Conservation (phyloP, 2,113 vertebrate genomes). For the Dipodomys spectabilis region DNA sequence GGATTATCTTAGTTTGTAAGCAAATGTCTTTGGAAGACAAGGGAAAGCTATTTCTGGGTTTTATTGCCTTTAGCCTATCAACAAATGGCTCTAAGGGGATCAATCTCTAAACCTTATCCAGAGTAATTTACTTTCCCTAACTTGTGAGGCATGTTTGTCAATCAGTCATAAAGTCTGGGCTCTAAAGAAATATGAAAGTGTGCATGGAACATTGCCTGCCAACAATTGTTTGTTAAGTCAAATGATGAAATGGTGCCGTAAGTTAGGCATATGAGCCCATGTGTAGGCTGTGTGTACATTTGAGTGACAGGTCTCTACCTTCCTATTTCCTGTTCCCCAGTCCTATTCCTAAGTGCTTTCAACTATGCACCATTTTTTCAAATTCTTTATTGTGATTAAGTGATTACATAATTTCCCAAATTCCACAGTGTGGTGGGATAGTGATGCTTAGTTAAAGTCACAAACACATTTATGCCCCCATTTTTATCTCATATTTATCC, state of each 20-base stretch:
- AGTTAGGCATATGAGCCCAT: neutral
- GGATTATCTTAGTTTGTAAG: neutral
- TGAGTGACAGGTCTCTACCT: neutral
- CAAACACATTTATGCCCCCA: too few species aligned
- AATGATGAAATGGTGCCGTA: neutral
- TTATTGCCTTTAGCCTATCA: slow-evolving; percentile 6
- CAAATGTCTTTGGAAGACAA: neutral
- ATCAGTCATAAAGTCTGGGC: neutral
- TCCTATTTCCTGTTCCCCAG: neutral
- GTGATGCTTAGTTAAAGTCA: too few species aligned
- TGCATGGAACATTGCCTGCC: neutral
- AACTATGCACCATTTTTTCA: neutral
- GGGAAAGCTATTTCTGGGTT: neutral
- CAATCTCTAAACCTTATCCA: slow-evolving; percentile 19
- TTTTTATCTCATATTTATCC: neutral
- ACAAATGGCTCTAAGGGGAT: neutral
- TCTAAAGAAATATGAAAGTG: neutral
- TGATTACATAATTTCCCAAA: too few species aligned
- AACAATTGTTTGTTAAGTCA: slow-evolving; percentile 16
- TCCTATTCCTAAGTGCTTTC: neutral
- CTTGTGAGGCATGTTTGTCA: neutral
- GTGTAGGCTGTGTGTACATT: too few species aligned
- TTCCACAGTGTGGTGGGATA: too few species aligned
- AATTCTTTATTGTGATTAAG: too few species aligned
- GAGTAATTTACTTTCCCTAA: slow-evolving; percentile 29